Percentiles rank a stretch among this genome's conserved stretches.
Evolutionary conservation across 1,140 invertebrate species (phyloP).

Genomic region (Tetraneura akinire): DNA sequence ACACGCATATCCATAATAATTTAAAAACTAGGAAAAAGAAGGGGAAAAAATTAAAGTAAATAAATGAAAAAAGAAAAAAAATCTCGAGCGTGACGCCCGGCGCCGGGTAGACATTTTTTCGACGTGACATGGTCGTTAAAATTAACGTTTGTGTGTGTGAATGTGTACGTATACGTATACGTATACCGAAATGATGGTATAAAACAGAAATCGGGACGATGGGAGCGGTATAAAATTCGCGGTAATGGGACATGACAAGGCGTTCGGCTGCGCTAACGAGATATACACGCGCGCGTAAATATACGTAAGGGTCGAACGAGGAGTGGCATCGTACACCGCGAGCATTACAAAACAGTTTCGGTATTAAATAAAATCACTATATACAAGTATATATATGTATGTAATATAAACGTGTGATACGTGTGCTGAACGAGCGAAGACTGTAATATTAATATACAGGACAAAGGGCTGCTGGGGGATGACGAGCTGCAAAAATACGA

Average conservation of each 20-base stretch:
- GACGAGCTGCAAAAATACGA: not conserved
- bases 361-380: constrained; percentile 40
- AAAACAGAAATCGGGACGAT: not conserved
- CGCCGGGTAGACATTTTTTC: constrained; percentile 30
- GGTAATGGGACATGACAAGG: constrained; percentile 49
- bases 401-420: not conserved
- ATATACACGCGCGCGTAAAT: constrained; percentile 12
- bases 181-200: not conserved
- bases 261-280: constrained; percentile 46
- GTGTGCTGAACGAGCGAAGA: constrained; percentile 12
- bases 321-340: not conserved
- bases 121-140: constrained; percentile 41
- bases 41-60: constrained; percentile 15
- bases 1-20: constrained; percentile 44
- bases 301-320: not conserved
- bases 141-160: constrained; percentile 16
- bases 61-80: constrained; percentile 39
- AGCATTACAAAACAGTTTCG: constrained; percentile 47
- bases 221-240: constrained; percentile 10
- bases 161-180: not conserved
- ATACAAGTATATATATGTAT: not conserved
- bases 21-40: constrained; percentile 21
- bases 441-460: too few relatives aligned
- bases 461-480: not conserved
- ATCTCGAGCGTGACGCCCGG: constrained; percentile 48